Base-by-base conservation (phyloP, 2,797 vertebrate genomes). In the Girardinus metallicus region DNA sequence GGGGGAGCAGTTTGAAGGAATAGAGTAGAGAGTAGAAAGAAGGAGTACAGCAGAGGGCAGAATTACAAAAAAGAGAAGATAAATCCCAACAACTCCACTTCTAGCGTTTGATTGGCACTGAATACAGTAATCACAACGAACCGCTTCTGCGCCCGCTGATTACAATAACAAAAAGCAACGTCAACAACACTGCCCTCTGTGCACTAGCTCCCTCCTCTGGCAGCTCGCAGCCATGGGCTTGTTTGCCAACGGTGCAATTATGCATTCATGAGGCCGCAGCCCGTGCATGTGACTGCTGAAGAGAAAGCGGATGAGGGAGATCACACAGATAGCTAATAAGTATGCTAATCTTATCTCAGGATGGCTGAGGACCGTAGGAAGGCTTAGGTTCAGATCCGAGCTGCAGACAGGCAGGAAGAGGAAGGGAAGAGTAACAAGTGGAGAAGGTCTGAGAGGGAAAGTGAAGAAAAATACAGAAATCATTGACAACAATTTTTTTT, bases 191-290 rank as follows among this genome's bases (percentile, higher is more conserved):
- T 49, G 86, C 90, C 46, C 92, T 95, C 80, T 92, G 96, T 95
- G 90, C 95, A 90, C 94, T 96, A 94, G 98, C 97, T 96, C 98
- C 98, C 97, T 96, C 97, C 93, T 94, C 97, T 97, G 98, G 98
- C 96, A 93, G 94, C 95, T 96, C 87, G 89, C 90, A 86, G 93
- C 92, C 93, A 91, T 96, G 95, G 96, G 95, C 92, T 87, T 94
- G 83, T 93, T 94, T 90, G 87, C 86, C 36, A 23, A 80, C 1
- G 23, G 64, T 68, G 57, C 83, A 31, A 80, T 92, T 91, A 91
- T 92, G 90, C 71, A 92, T 94, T 92, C 92, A 91, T 86, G 90
- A 88, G 80, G 83, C 83, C 79, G 82, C 57, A 76, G 86, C 66
- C 60, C 72, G 62, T 47, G 79, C 85, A 76, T 81, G 81, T 80